phyloP scores from a whole-genome alignment of 2,113 vertebrate genomes.

The Cavia porcellus region DNA sequence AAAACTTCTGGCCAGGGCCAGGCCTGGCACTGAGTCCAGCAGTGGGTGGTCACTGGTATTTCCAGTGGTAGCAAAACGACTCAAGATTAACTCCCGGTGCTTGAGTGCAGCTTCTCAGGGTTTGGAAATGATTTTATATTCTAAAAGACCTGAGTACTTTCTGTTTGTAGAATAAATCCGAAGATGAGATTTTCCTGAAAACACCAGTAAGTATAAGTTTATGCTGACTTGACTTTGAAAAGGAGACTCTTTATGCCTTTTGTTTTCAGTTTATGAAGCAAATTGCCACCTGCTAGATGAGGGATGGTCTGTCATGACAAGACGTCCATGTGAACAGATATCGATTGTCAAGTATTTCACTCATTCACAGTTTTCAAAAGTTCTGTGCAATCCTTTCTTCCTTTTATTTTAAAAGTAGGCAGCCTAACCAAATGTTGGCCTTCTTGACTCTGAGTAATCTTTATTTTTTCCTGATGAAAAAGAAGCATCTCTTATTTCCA shows the following conservation, averaged over 20 bases:
- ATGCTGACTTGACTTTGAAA: background rate
- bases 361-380: slow-evolving; percentile 21
- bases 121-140: slow-evolving; percentile 35
- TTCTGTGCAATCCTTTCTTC: background rate
- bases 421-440: background rate
- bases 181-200: slow-evolving; percentile 28
- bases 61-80: background rate
- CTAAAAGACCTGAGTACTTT: background rate
- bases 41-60: background rate
- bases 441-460: slow-evolving; percentile 17
- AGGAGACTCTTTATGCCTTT: background rate
- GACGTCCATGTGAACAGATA: background rate
- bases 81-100: slow-evolving; percentile 23
- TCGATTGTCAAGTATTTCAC: background rate
- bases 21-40: background rate
- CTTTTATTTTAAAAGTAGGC: slow-evolving; percentile 41
- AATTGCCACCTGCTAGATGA: background rate
- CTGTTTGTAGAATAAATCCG: slow-evolving; percentile 39
- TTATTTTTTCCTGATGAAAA: background rate
- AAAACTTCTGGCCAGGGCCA: background rate
- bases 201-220: background rate
- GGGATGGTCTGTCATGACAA: background rate
- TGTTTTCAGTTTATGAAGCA: background rate
- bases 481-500: slow-evolving; percentile 5
- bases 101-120: background rate